Conservation (phyloP, 2,888 invertebrate genomes). For the Leucophenga maculata region DNA sequence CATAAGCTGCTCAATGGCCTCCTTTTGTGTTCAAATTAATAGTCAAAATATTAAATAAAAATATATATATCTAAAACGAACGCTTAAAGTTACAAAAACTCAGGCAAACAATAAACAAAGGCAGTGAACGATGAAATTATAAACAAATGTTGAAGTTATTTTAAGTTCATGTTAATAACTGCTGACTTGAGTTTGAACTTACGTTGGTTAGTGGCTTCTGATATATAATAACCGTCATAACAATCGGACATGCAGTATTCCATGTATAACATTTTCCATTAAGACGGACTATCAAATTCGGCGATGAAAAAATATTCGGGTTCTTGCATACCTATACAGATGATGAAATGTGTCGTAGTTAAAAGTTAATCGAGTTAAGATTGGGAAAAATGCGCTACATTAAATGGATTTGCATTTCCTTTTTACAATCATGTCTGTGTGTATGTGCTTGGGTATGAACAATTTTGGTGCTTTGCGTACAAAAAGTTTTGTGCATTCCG, state of each 20-base stretch:
- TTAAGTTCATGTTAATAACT: not conserved
- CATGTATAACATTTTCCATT: conserved; percentile 92
- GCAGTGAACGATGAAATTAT: not conserved
- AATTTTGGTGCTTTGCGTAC: conserved; percentile 32
- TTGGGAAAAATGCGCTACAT: not conserved
- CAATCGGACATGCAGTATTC: conserved; percentile 91
- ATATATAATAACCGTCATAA: conserved; percentile 89
- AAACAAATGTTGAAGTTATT: conserved; percentile 30
- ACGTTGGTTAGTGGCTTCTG: conserved; percentile 87
- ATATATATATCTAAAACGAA: not conserved
- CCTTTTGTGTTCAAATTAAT: conserved; percentile 47
- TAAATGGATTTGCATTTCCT: not conserved
- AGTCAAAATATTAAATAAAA: not conserved
- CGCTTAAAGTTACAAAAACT: not conserved
- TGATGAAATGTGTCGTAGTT: conserved; percentile 18
- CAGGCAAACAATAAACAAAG: conserved; percentile 22
- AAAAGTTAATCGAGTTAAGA: conserved; percentile 10
- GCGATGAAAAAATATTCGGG: conserved; percentile 83
- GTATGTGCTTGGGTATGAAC: conserved; percentile 27
- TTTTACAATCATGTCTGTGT: not conserved
- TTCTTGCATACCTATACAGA: conserved; percentile 76
- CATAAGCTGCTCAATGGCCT: conserved; percentile 70
- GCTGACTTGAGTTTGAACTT: conserved; percentile 56
- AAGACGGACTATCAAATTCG: conserved; percentile 88
- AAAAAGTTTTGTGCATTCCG: conserved; percentile 28